A percentile compares a stretch with the other conserved stretches of the same genome.
These are phyloP conservation scores for Quadriops clusia DNA, from an alignment of 2,888 invertebrate species.

Conservation along the genomic window DNA sequence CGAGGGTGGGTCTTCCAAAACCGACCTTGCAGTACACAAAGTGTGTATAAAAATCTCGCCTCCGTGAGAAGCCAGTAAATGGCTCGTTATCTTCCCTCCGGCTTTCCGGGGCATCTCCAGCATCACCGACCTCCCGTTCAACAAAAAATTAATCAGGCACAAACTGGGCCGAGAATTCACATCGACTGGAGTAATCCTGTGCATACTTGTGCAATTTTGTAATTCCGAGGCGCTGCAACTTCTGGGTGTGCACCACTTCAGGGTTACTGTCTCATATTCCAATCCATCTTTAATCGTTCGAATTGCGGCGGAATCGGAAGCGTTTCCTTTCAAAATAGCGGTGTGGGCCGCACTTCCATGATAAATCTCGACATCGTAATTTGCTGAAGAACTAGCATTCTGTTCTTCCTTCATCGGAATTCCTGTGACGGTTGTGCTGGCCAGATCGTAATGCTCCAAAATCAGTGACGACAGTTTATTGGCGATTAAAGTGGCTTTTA, in stretches of 20 bases:
- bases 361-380: constrained; percentile 96
- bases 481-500: constrained; percentile 62
- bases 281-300: constrained; percentile 60
- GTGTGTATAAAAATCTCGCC: constrained; percentile 95
- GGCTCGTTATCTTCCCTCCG: constrained; percentile 81
- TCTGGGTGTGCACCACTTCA: constrained; percentile 97
- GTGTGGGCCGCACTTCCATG: constrained; percentile 80
- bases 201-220: constrained; percentile 74
- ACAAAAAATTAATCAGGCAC: constrained; percentile 93
- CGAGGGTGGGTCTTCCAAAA: constrained; percentile 89
- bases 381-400: constrained; percentile 94
- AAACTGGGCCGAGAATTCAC: constrained; percentile 94
- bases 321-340: constrained; percentile 56
- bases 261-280: constrained; percentile 71
- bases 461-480: constrained; percentile 64
- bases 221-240: constrained; percentile 68
- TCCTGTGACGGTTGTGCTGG: constrained; percentile 93
- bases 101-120: constrained; percentile 80
- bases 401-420: constrained; percentile 99
- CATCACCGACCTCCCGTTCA: constrained; percentile 86
- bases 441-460: constrained; percentile 77
- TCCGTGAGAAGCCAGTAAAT: constrained; percentile 86
- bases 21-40: constrained; percentile 56
- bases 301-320: constrained; percentile 49
- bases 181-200: constrained; percentile 89